Evolutionary conservation across 2,888 invertebrate species (phyloP), one percentile per base, ranked within the genome.

Genomic region (Carabus problematicus): DNA sequence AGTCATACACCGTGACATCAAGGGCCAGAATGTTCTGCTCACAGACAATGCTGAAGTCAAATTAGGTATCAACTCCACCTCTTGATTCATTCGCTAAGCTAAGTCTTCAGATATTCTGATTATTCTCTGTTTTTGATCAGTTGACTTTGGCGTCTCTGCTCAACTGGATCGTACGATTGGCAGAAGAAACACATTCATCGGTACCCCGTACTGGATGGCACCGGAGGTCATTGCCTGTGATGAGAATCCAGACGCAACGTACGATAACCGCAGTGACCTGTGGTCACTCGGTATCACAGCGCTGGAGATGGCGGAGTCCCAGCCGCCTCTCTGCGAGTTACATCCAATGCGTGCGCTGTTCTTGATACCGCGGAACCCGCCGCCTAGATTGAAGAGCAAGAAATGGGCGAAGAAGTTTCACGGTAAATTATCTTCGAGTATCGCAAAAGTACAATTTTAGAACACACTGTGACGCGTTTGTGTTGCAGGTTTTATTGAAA

Each of bases 11-110:
- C 89, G 99, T 81, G 99, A 99, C 84, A 99, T 99, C 81, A 98
- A 98, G 84, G 97, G 97, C 72, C 99, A 99, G 84, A 99, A 99
- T 86, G 99, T 99, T 75, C 86, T 99, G 74, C 89, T 99, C 72
- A 99, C 99, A 74, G 99, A 99, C 84, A 98, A 98, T 86, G 99
- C 98, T 73, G 99, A 99, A 88, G 98, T 99, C 72, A 99, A 99
- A 86, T 87, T 99, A 79, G 94, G 94, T 94, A 82, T 82, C 85
- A 11, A 12, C n/a, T n/a, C n/a, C n/a, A n/a, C n/a, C n/a, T n/a
- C n/a, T n/a, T n/a, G n/a, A n/a, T n/a, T n/a, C 52, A 49, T 49
- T n/a, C 19, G 19, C 4, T 16, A 55, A n/a, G 1, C 7, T 18
- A 55, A 18, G 19, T 8, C 11, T 8, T 18, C 55, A 18, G n/a